These are phyloP conservation scores for Diploscapter pachys DNA, from an alignment of 1,140 invertebrate genomes.

Conservation along the genomic window DNA sequence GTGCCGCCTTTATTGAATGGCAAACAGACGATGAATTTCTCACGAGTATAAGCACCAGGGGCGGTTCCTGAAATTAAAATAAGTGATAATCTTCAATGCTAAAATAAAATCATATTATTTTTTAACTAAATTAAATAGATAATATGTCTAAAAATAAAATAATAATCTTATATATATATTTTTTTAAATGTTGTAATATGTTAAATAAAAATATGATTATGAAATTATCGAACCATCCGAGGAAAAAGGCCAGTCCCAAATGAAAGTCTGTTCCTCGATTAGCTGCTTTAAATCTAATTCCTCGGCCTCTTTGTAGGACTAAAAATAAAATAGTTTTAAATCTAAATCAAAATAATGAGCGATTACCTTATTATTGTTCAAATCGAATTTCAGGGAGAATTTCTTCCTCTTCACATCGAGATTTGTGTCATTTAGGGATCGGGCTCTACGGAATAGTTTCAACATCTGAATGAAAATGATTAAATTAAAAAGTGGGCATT, in stretches of 20 bases:
- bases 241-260: not conserved
- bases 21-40: constrained; percentile 48
- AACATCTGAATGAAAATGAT: too few species aligned
- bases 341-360: not conserved
- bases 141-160: constrained; percentile 15
- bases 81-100: too few species aligned
- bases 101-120: too few species aligned
- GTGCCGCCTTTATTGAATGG: constrained; percentile 52
- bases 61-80: constrained; percentile 41
- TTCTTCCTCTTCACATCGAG: constrained; percentile 16
- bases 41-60: constrained; percentile 42
- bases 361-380: constrained; percentile 30
- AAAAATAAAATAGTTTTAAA: too few species aligned
- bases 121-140: not conserved
- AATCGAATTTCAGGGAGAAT: constrained; percentile 23
- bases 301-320: too few species aligned
- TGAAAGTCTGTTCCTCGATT: too few species aligned
- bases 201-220: constrained; percentile 11
- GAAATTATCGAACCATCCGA: constrained; percentile 3
- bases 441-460: not conserved
- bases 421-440: constrained; percentile 6
- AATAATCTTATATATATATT: constrained; percentile 3
- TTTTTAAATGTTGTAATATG: constrained; percentile 22
- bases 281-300: too few species aligned
- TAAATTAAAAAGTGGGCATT: too few species aligned